phyloP scores from a whole-genome alignment of 2,888 invertebrate genomes.

The Tryphoninae sp. region DNA sequence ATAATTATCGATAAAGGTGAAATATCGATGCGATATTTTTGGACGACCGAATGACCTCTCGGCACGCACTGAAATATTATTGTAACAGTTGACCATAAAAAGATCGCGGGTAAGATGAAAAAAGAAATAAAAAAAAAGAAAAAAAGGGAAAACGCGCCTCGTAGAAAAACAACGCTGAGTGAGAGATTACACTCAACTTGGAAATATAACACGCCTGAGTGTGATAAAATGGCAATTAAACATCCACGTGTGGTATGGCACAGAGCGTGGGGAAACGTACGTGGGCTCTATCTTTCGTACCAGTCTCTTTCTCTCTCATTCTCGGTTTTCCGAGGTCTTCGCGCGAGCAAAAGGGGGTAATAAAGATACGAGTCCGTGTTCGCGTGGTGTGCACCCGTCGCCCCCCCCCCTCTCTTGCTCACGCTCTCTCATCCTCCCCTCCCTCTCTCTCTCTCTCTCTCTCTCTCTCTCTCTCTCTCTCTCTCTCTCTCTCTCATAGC shows the following conservation, averaged over 20 bases:
- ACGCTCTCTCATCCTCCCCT: constrained; percentile 1
- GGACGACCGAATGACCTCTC: background rate
- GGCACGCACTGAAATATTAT: background rate
- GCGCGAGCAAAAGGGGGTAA: constrained; percentile 71
- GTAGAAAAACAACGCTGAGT: constrained; percentile 38
- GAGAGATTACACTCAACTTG: constrained; percentile 65
- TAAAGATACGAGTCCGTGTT: constrained; percentile 76
- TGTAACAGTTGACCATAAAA: constrained; percentile 51
- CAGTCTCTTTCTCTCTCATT: constrained; percentile 61
- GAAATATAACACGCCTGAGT: constrained; percentile 74
- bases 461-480: constrained; percentile 51
- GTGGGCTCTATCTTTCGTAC: constrained; percentile 55
- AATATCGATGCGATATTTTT: too few species aligned
- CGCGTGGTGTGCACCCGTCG: constrained; percentile 32
- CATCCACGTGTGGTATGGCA: constrained; percentile 70
- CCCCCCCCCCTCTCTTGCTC: constrained; percentile 47
- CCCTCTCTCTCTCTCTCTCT: constrained; percentile 4
- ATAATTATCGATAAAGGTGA: background rate
- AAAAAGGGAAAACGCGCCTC: constrained; percentile 29
- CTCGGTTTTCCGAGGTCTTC: constrained; percentile 24
- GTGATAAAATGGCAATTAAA: constrained; percentile 80
- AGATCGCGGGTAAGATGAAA: background rate
- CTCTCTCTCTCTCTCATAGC: constrained; percentile 1
- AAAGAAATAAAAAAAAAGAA: constrained; percentile 48
- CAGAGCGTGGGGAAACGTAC: background rate